phyloP scores from a whole-genome alignment of 2,888 invertebrate species.

The Apamea sordens region DNA sequence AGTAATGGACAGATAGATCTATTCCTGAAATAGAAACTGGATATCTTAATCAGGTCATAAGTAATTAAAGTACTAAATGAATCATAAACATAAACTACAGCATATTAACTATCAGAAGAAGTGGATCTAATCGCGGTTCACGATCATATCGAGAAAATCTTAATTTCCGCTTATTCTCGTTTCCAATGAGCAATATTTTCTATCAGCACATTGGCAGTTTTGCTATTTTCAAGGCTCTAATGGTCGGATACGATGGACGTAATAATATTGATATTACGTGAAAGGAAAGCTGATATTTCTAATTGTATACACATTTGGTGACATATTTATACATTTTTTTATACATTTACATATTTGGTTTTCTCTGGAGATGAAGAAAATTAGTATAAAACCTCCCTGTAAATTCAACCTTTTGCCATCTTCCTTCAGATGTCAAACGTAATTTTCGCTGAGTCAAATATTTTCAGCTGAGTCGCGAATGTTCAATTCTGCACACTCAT shows the following conservation, averaged over 20 bases:
- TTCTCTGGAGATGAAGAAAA: not conserved
- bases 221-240: slow-evolving; percentile 7
- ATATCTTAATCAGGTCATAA: not conserved
- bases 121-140: slow-evolving; percentile 12
- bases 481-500: not conserved
- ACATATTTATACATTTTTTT: too few relatives aligned
- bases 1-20: not conserved
- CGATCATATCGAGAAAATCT: slow-evolving; percentile 30
- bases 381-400: not conserved
- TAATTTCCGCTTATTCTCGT: slow-evolving; percentile 18
- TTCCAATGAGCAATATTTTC: slow-evolving; percentile 29
- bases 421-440: not conserved
- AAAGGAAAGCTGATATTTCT: slow-evolving; percentile 6
- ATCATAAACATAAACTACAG: slow-evolving; percentile 19
- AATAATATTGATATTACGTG: slow-evolving; percentile 1
- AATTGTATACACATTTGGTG: too few relatives aligned
- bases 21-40: not conserved
- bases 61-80: slow-evolving; percentile 12
- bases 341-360: not conserved
- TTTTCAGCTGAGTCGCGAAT: not conserved
- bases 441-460: not conserved
- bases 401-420: not conserved
- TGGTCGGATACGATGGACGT: not conserved
- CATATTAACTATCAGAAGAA: slow-evolving; percentile 5
- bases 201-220: slow-evolving; percentile 12